phyloP scores from a whole-genome alignment of 2,888 invertebrate genomes.

The Tanypteryx hageni region DNA sequence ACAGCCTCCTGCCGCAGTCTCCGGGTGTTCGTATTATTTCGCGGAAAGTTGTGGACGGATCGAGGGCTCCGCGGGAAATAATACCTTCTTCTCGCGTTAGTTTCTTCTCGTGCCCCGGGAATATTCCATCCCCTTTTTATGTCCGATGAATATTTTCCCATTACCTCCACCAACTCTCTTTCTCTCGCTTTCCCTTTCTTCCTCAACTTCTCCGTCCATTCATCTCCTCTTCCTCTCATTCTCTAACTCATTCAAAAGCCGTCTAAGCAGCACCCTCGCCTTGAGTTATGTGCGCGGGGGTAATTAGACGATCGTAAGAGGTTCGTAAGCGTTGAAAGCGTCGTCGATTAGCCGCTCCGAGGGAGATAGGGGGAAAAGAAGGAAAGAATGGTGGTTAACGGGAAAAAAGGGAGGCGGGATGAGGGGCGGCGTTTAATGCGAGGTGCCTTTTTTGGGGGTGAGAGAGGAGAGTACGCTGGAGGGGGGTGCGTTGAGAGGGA shows the following conservation, averaged over 20 bases:
- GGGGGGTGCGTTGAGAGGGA: constrained; percentile 7
- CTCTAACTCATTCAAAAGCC: neutral
- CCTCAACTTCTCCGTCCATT: neutral
- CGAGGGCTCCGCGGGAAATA: neutral
- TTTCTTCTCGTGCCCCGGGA: neutral
- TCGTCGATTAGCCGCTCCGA: constrained; percentile 42
- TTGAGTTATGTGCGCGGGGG: constrained; percentile 7
- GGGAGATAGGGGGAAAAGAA: constrained; percentile 14
- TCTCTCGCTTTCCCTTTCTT: neutral
- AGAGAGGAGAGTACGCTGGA: neutral
- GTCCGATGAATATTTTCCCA: neutral
- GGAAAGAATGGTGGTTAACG: constrained; percentile 6
- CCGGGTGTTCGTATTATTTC: neutral
- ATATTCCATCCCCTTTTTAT: neutral
- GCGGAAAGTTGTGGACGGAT: constrained; percentile 2
- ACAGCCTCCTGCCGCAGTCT: neutral
- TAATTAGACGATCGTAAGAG: constrained; percentile 13
- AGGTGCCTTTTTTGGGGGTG: neutral
- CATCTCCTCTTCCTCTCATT: neutral
- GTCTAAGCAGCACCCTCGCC: neutral
- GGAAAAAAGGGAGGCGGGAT: neutral
- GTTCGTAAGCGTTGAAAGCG: constrained; percentile 22
- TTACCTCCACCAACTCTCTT: neutral
- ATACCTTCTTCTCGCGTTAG: neutral
- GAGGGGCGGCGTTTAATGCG: neutral